Percentiles rank a stretch among this genome's conserved stretches.
These are phyloP conservation scores for Bilobella aurantiaca DNA, from an alignment of 1,140 invertebrate species.

Conservation along the genomic window DNA sequence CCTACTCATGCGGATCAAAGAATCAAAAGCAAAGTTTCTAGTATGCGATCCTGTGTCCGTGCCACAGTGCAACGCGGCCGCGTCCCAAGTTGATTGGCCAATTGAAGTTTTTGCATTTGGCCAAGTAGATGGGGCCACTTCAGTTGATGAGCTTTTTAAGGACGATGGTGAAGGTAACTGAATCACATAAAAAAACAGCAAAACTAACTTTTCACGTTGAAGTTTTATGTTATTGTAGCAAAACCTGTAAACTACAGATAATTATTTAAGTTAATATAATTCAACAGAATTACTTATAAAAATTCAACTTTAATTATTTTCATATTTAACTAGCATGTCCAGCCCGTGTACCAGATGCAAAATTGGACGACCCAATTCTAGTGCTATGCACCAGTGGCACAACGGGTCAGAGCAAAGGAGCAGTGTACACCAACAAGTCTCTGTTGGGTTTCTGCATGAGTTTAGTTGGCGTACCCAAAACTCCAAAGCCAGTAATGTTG, in stretches of 20 bases:
- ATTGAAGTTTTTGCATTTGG: conserved; percentile 30
- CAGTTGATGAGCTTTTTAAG: conserved; percentile 20
- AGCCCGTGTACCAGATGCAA: background rate
- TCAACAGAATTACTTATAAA: too few relatives aligned
- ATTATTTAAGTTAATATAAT: too few relatives aligned
- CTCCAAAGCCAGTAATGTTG: conserved; percentile 16
- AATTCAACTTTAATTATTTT: too few relatives aligned
- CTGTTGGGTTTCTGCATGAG: conserved; percentile 22
- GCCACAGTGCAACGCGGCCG: conserved; percentile 18
- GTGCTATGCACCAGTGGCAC: conserved; percentile 31
- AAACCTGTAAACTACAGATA: too few relatives aligned
- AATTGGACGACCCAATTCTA: conserved; percentile 24
- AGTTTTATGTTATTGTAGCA: too few relatives aligned
- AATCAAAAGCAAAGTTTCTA: conserved; percentile 25
- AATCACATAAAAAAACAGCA: too few relatives aligned
- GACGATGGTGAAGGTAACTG: too few relatives aligned
- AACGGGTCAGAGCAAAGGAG: conserved; percentile 27
- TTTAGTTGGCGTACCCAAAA: conserved; percentile 19
- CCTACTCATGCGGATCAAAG: conserved; percentile 18
- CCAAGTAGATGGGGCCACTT: conserved; percentile 5
- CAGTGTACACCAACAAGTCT: conserved; percentile 27
- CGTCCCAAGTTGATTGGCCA: conserved; percentile 12
- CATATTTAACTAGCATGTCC: conserved; percentile 31
- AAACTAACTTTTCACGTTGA: too few relatives aligned
- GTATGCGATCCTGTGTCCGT: conserved; percentile 25